Percentiles rank a stretch among this genome's conserved stretches.
Evolutionary conservation across 1,140 invertebrate genomes (phyloP).

Genomic region (Metopolophium dirhodum): DNA sequence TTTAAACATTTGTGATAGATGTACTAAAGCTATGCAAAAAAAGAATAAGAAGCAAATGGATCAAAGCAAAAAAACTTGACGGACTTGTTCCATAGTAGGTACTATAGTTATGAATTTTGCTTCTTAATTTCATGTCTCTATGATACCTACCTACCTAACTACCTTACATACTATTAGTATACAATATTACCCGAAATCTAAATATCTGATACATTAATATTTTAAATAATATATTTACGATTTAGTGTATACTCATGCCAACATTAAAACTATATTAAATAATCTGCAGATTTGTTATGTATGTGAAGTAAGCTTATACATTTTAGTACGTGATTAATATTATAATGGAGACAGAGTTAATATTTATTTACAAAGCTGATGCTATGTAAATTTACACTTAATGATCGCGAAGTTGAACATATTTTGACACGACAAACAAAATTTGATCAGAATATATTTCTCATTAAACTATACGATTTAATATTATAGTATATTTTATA

Average conservation of each 20-base stretch:
- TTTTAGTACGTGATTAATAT: not conserved
- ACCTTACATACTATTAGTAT: too few relatives aligned
- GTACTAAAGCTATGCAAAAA: too few relatives aligned
- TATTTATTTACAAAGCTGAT: conserved; percentile 10
- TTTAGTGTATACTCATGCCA: not conserved
- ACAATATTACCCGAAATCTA: too few relatives aligned
- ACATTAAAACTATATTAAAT: not conserved
- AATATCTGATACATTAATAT: not conserved
- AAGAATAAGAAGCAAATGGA: too few relatives aligned
- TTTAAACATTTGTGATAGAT: too few relatives aligned
- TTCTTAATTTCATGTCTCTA: too few relatives aligned
- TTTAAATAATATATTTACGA: not conserved
- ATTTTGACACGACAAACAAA: not conserved
- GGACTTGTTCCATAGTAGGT: too few relatives aligned
- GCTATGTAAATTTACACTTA: not conserved
- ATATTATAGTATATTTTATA: too few relatives aligned
- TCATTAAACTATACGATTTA: not conserved
- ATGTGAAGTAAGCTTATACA: not conserved
- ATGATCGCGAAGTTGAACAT: not conserved
- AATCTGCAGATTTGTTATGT: not conserved
- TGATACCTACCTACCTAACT: too few relatives aligned
- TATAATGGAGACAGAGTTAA: not conserved
- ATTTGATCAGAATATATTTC: not conserved
- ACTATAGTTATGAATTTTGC: too few relatives aligned
- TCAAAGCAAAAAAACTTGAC: too few relatives aligned